Conservation (phyloP, 2,113 vertebrate species). For the Numida meleagris region DNA sequence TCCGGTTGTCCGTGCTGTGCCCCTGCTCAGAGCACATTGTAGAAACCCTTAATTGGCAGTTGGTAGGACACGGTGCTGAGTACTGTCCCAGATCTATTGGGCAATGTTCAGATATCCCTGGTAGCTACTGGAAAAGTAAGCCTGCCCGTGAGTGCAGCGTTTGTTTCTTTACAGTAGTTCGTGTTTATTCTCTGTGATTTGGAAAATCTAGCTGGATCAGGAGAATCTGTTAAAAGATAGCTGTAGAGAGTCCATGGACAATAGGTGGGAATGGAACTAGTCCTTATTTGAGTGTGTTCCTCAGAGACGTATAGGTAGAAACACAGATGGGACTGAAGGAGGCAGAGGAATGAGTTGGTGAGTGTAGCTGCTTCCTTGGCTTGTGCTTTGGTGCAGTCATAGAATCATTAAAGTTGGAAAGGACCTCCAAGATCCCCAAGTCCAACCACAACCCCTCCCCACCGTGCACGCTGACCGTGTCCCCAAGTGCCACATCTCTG, state of each 20-base stretch:
- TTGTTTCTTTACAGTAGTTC: not conserved
- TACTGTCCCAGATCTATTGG: rapidly evolving
- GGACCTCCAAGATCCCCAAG: too few species aligned
- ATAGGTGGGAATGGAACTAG: too few species aligned
- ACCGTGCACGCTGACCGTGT: too few species aligned
- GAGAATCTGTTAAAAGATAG: not conserved
- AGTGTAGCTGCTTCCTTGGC: not conserved
- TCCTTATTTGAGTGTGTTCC: not conserved
- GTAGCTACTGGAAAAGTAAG: not conserved
- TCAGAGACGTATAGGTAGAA: rapidly evolving
- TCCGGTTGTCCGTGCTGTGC: rapidly evolving
- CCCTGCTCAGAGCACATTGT: not conserved
- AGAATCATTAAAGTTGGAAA: too few species aligned
- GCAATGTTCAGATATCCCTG: rapidly evolving
- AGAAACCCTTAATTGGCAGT: rapidly evolving
- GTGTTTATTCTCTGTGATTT: rapidly evolving
- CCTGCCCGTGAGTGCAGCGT: rapidly evolving
- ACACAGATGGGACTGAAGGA: not conserved
- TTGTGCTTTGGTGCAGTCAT: not conserved
- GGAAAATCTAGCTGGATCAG: not conserved
- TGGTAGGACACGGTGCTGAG: not conserved
- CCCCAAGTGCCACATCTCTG: too few species aligned
- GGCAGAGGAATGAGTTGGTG: not conserved
- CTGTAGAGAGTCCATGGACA: rapidly evolving
- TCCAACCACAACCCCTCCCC: too few species aligned